Percentiles rank a stretch among this genome's conserved stretches.
Evolutionary conservation across 2,113 vertebrate species (phyloP).

Genomic region (Dicerorhinus sumatrensis): DNA sequence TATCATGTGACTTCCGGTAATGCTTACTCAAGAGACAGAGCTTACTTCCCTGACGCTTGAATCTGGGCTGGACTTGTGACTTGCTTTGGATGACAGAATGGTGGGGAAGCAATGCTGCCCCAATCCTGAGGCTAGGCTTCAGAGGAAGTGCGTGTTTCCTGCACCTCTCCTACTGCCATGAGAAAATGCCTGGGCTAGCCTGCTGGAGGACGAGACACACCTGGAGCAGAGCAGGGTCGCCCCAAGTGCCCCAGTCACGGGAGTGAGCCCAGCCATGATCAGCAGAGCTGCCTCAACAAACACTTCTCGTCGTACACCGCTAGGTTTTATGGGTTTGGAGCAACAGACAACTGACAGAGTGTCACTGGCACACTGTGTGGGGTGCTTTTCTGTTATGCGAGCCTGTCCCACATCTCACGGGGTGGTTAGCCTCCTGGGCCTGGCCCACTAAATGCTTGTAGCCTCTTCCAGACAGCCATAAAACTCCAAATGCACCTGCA

Average conservation of each 20-base stretch:
- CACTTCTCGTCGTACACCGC: not conserved
- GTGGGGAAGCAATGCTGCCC: not conserved
- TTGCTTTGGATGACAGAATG: not conserved
- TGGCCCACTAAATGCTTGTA: fast-evolving
- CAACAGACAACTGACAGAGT: fast-evolving
- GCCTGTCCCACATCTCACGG: not conserved
- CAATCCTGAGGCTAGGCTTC: not conserved
- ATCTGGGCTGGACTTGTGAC: not conserved
- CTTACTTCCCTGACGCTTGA: not conserved
- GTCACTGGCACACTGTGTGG: not conserved
- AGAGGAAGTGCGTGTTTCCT: not conserved
- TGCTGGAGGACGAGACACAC: not conserved
- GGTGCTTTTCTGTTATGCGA: not conserved
- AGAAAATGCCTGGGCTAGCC: not conserved
- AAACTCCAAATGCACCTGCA: not conserved
- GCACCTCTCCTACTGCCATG: not conserved
- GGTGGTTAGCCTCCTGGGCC: not conserved
- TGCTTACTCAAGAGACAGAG: not conserved
- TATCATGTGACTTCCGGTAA: not conserved
- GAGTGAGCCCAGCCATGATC: not conserved
- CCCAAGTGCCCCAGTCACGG: fast-evolving
- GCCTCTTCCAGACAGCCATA: not conserved
- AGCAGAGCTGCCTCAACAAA: not conserved
- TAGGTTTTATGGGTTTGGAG: not conserved
- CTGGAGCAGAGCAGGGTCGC: not conserved